A percentile compares a stretch with the other conserved stretches of the same genome.
Conservation (phyloP, 2,797 vertebrate species). For the Enteromius argenteus region DNA sequence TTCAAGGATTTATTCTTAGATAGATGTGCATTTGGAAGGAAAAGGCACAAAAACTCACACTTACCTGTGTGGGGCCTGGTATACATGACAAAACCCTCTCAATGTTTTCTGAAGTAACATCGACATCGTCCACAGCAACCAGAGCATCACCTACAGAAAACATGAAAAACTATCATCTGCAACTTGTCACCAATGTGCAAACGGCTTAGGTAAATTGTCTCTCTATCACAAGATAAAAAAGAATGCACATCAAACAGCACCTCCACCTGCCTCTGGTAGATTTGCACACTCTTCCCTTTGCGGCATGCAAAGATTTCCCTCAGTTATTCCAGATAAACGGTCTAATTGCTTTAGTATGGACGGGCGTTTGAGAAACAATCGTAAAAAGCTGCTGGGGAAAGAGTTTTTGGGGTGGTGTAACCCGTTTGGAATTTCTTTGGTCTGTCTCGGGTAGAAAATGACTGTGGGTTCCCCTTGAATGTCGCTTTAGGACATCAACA, state of each 20-base stretch:
- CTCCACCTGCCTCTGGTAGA: conserved; percentile 64
- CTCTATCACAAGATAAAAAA: conserved; percentile 7
- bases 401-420: conserved; percentile 62
- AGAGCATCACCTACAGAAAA: conserved; percentile 87
- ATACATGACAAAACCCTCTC: conserved; percentile 95
- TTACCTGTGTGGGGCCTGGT: conserved; percentile 92
- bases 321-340: conserved; percentile 70
- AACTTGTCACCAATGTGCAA: not conserved
- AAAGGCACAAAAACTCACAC: not conserved
- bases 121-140: conserved; percentile 93
- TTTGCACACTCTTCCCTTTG: conserved; percentile 46
- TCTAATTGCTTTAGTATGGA: conserved; percentile 77
- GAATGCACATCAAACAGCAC: conserved; percentile 50
- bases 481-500: conserved; percentile 42
- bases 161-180: conserved; percentile 37
- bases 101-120: conserved; percentile 94
- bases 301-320: conserved; percentile 49
- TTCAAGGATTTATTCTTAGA: not conserved
- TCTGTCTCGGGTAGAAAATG: conserved; percentile 59
- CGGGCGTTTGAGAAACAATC: conserved; percentile 62
- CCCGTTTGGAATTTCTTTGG: conserved; percentile 66
- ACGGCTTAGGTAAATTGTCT: conserved; percentile 15
- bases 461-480: conserved; percentile 53
- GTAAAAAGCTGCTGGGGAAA: conserved; percentile 74
- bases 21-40: not conserved